Conservation (phyloP, 2,113 vertebrate species). For the Zosterops hypoxanthus region DNA sequence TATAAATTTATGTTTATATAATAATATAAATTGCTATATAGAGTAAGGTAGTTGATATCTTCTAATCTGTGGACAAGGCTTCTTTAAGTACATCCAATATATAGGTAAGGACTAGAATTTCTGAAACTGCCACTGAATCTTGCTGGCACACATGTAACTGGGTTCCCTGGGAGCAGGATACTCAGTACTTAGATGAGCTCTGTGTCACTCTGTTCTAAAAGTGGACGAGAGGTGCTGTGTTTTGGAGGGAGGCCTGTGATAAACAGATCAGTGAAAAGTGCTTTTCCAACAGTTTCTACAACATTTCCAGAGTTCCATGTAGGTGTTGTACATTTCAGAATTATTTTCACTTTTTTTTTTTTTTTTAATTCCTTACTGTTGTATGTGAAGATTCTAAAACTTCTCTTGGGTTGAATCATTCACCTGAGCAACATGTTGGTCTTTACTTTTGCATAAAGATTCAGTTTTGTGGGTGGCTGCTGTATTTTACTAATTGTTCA, state of each 20-base stretch:
- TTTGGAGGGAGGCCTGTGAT: background rate
- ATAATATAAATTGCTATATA: background rate
- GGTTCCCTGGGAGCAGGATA: background rate
- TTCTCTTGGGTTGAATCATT: background rate
- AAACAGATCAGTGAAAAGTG: background rate
- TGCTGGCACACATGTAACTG: background rate
- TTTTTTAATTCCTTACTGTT: background rate
- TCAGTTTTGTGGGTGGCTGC: background rate
- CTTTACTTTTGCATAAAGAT: background rate
- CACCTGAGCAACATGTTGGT: background rate
- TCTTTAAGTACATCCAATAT: background rate
- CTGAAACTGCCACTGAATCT: background rate
- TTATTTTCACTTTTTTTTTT: background rate
- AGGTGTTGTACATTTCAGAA: background rate
- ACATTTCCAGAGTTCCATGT: background rate
- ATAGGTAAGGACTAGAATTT: background rate
- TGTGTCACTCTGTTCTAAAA: background rate
- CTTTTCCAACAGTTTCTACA: background rate
- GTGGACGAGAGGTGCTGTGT: background rate
- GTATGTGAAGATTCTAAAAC: background rate
- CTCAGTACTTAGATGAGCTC: background rate
- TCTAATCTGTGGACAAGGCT: background rate
- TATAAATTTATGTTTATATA: too few relatives aligned
- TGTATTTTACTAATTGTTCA: background rate
- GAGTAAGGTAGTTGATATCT: background rate